Evolutionary conservation across 2,888 invertebrate genomes (phyloP), one percentile per base, ranked within the genome.

Genomic region (Drosophila ustulata): DNA sequence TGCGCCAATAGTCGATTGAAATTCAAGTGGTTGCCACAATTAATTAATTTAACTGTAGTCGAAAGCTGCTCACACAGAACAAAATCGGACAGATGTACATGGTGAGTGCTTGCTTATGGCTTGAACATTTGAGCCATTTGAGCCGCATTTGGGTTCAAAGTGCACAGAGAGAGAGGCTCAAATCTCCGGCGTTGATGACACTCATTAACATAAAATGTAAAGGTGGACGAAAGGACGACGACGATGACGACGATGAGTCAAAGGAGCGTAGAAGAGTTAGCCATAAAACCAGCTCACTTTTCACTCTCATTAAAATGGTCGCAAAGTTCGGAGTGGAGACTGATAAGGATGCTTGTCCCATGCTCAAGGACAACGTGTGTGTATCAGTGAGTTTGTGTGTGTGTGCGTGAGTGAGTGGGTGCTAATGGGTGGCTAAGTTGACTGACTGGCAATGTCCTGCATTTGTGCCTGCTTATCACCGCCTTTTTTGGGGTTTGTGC

Each of bases 281-380:
- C 67, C 75, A 88, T 83, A 87, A 89, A 84, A 79, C 66, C 79
- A 76, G 73, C 82, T 88, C 89, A 84, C 79, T 86, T 84, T 84
- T 87, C 89, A 74, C 89, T 84, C 79, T 84, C 89, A 84, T 84
- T 88, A 84, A 84, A 89, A 87, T 74, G 87, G 57, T 68, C 68
- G 55, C 30, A 55, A 28, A 28, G 69, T 52, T 58, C 52, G 49
- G 45, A 53, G 47, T 11, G 26, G 34, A 62, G 62, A 37, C 25
- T 56, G 82, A 82, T 79, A 80, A 79, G 73, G 63, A 78, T 52
- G 23, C 32, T 34, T 30, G 52, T 34, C 9, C 39, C 9, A 23
- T 65, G 51, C 47, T 70, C 82, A 80, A 82, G 82, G 82, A 70
- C 75, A 62, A 25, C 37, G 32, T 50, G 28, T 23, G 28, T 28